Evolutionary conservation across 1,140 invertebrate species (phyloP).

Genomic region (Charaxes varanes): DNA sequence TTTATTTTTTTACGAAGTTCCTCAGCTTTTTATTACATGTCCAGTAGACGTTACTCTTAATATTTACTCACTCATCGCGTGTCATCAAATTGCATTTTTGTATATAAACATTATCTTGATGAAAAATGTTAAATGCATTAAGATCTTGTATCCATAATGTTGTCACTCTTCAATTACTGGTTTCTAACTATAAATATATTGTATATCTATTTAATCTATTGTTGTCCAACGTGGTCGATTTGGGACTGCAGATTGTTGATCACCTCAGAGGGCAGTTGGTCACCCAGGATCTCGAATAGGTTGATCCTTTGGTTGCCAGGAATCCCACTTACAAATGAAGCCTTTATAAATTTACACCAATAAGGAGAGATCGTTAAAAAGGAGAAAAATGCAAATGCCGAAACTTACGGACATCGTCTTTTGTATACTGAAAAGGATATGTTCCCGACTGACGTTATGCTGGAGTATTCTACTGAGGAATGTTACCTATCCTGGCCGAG

Average conservation of each 20-base stretch:
- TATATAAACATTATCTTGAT: no score
- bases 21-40: no score
- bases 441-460: constrained; percentile 51
- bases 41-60: no score
- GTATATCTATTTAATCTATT: constrained; percentile 44
- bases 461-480: constrained; percentile 58
- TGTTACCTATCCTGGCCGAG: constrained; percentile 63
- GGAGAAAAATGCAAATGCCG: no score
- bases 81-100: no score
- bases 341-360: no score
- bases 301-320: constrained; percentile 88
- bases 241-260: constrained; percentile 88
- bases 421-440: constrained; percentile 65
- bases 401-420: constrained; percentile 69
- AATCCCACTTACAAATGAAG: no score
- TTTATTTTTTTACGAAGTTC: no score
- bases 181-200: constrained; percentile 2
- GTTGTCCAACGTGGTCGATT: constrained; percentile 85
- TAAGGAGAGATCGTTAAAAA: no score
- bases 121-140: no score
- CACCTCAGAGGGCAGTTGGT: constrained; percentile 87
- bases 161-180: constrained; percentile 7
- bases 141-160: no score
- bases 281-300: constrained; percentile 85
- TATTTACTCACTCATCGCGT: no score